Base-by-base conservation (phyloP, 2,113 vertebrate genomes). In the Cinclus cinclus region DNA sequence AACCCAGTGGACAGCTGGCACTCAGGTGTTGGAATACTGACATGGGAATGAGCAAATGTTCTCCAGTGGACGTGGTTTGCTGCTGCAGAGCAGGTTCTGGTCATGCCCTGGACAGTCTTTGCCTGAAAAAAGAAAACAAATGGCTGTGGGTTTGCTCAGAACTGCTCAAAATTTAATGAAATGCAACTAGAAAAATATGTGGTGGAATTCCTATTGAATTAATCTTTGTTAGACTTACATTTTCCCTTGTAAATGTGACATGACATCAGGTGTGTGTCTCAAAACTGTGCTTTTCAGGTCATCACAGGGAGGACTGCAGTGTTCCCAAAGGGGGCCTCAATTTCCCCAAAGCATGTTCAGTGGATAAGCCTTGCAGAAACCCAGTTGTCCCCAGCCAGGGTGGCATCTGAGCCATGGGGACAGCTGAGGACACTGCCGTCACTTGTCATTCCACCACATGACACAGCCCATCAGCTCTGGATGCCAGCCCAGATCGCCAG, bases 391-490 rank as follows among this genome's bases (percentile, higher is more conserved):
- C 1, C 2, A 49, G 81, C 31, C 60, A 74, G 13, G 28, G 65
- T 33, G 74, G 50, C 64, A 65, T 41, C n/a, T 69, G 63, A 91
- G 41, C 46, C 58, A 2, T 1, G 0, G 27, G 39, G 33, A 27
- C 53, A 15, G 62, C 35, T 55, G 63, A 44, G 82, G 60, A 60
- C 11, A 0, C 35, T 13, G 58, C 55, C 67, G 60, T 41, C 69
- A 5, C 15, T 23, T 49, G 70, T 39, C 3, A 0, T 41, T 78
- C 13, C 28, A 8, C 30, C 1, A 0, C 2, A 13, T 25, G 24
- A 27, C 7, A 10, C 63, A 24, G 4, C 25, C 42, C 39, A 18
- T 59, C 58, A 44, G 58, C 68, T 80, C 63, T 25, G 46, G 41
- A 22, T 0, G 0, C 0, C 3, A 44, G 8, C 21, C n/a, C 62